phyloP scores from a whole-genome alignment of 2,888 invertebrate genomes.

The Eurytoma californica region DNA sequence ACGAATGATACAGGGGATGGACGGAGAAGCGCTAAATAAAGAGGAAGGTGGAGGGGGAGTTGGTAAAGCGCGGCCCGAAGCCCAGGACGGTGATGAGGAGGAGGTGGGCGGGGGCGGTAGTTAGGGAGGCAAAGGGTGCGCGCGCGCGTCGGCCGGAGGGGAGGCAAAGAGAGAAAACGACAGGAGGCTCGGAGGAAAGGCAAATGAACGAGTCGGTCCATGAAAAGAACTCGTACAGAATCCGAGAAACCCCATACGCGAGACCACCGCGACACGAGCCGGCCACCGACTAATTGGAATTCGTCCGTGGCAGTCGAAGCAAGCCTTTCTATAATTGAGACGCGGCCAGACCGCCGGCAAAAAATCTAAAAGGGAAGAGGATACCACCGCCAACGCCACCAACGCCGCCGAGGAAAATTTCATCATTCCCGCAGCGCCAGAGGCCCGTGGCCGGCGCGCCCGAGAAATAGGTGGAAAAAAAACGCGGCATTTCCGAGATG shows the following conservation, averaged over 20 bases:
- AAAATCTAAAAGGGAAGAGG: slow-evolving; percentile 69
- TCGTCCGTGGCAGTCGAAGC: slow-evolving; percentile 74
- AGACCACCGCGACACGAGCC: slow-evolving; percentile 70
- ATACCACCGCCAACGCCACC: slow-evolving; percentile 62
- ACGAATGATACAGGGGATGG: slow-evolving; percentile 58
- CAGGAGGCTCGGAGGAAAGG: slow-evolving; percentile 68
- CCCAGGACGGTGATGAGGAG: slow-evolving; percentile 13
- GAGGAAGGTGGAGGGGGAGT: slow-evolving; percentile 54
- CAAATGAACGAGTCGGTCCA: slow-evolving; percentile 73
- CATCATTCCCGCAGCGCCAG: slow-evolving; percentile 49
- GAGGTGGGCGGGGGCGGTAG: slow-evolving; percentile 18
- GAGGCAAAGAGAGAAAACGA: slow-evolving; percentile 53
- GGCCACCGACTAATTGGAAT: slow-evolving; percentile 74
- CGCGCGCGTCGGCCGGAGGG: neutral
- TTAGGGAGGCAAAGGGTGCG: slow-evolving; percentile 13
- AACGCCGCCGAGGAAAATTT: slow-evolving; percentile 63
- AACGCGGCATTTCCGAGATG: slow-evolving; percentile 30
- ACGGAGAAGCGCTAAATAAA: slow-evolving; percentile 53
- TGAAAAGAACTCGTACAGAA: slow-evolving; percentile 75
- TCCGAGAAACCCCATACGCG: slow-evolving; percentile 73
- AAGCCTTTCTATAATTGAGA: slow-evolving; percentile 75
- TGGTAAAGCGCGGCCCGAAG: slow-evolving; percentile 8
- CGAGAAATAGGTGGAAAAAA: slow-evolving; percentile 3
- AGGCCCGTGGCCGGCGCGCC: neutral
- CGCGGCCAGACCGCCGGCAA: slow-evolving; percentile 70